A percentile compares a stretch with the other conserved stretches of the same genome.
phyloP scores from a whole-genome alignment of 2,888 invertebrate species.

The Mongoloraphidia duomilia region DNA sequence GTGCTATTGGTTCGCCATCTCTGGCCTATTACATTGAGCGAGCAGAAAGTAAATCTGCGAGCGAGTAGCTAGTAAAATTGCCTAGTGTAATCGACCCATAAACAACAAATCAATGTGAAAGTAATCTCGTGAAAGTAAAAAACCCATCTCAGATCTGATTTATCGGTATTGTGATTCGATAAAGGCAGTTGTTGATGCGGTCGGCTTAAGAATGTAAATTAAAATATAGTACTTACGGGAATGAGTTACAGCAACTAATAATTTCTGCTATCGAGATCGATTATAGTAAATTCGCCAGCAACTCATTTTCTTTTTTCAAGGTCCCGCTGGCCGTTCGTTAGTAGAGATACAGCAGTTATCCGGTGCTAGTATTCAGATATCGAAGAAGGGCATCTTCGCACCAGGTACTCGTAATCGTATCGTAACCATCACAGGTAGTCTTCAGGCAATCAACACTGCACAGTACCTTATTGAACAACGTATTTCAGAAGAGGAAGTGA shows the following conservation, averaged over 20 bases:
- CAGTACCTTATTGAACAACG: conserved; percentile 93
- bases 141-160: no score
- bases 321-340: conserved; percentile 89
- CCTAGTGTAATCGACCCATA: no score
- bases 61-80: no score
- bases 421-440: conserved; percentile 87
- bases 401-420: conserved; percentile 95
- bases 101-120: no score
- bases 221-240: no score
- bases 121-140: no score
- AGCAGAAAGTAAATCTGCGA: no score
- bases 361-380: conserved; percentile 96
- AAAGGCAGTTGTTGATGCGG: no score
- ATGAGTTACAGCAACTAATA: background rate
- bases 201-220: no score
- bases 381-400: conserved; percentile 94
- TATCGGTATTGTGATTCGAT: no score
- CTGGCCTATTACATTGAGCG: no score
- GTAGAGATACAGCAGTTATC: conserved; percentile 95
- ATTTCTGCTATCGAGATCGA: background rate
- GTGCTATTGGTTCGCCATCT: no score
- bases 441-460: conserved; percentile 79
- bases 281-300: background rate
- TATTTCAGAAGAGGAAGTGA: conserved; percentile 89
- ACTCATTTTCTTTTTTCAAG: conserved; percentile 24